These are phyloP conservation scores for Teleopsis dalmanni DNA, from an alignment of 1,140 invertebrate genomes.

Conservation along the genomic window DNA sequence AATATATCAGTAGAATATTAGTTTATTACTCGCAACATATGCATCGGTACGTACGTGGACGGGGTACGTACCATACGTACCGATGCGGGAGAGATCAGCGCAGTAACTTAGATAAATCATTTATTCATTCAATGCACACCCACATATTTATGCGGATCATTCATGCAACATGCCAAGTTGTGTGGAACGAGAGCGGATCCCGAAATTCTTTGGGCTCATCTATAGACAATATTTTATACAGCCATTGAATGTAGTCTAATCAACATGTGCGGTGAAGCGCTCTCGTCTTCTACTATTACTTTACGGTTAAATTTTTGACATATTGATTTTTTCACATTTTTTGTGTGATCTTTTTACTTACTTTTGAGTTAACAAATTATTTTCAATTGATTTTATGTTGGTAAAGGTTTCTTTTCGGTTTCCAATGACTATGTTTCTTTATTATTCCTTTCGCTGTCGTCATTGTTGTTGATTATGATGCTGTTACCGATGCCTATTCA, in stretches of 20 bases:
- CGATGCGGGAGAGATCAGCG: neutral
- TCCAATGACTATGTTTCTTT: too few relatives aligned
- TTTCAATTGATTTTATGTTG: slow-evolving; percentile 43
- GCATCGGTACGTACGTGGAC: neutral
- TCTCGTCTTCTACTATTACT: neutral
- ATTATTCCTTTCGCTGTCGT: too few relatives aligned
- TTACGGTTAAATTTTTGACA: neutral
- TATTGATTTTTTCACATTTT: neutral
- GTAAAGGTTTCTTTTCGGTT: slow-evolving; percentile 16
- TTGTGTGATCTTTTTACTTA: slow-evolving; percentile 36
- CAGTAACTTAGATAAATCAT: neutral
- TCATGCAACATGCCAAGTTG: too few relatives aligned
- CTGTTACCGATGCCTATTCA: neutral
- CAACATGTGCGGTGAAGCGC: neutral
- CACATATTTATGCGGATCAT: neutral
- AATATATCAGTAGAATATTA: neutral
- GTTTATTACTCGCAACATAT: neutral
- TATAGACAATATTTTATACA: neutral
- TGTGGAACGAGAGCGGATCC: too few relatives aligned
- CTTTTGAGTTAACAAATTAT: slow-evolving; percentile 44
- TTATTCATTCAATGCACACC: neutral
- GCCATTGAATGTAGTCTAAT: neutral
- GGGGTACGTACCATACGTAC: neutral
- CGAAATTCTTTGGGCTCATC: neutral
- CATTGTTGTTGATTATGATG: neutral